Conservation (phyloP, 2,888 invertebrate species). For the Cabera pusaria region DNA sequence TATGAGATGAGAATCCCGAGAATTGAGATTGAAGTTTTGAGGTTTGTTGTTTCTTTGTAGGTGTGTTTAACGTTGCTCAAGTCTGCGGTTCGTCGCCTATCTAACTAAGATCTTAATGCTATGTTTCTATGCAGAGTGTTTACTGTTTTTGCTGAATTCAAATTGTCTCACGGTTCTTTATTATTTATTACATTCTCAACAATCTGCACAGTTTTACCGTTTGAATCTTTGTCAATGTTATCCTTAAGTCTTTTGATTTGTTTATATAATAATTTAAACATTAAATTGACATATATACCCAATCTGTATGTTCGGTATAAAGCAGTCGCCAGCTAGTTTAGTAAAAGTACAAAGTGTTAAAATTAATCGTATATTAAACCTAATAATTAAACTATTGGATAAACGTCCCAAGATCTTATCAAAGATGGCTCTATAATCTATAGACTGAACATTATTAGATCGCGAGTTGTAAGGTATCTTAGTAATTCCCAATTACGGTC, state of each 20-base stretch:
- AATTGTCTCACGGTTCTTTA: too few relatives aligned
- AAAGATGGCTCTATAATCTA: conserved; percentile 5
- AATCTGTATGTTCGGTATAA: too few relatives aligned
- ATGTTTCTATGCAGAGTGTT: conserved; percentile 12
- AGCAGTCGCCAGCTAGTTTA: too few relatives aligned
- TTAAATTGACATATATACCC: too few relatives aligned
- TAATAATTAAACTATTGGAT: conserved; percentile 10
- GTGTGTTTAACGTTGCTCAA: conserved; percentile 16
- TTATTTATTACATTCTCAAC: too few relatives aligned
- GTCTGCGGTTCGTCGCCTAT: conserved; percentile 17
- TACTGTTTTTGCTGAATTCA: conserved; percentile 12
- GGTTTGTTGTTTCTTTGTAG: conserved; percentile 15
- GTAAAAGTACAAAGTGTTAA: too few relatives aligned
- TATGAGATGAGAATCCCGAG: conserved; percentile 18
- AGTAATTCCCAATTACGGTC: background rate
- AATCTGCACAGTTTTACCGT: too few relatives aligned
- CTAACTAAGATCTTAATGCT: conserved; percentile 17
- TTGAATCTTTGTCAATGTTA: too few relatives aligned
- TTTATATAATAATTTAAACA: too few relatives aligned
- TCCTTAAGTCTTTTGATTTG: too few relatives aligned
- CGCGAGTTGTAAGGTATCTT: background rate
- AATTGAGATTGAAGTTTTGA: conserved; percentile 21
- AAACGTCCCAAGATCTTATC: conserved; percentile 7
- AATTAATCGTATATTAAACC: background rate
- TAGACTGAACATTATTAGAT: too few relatives aligned